These are phyloP conservation scores for Acomys russatus DNA, from an alignment of 2,797 vertebrate species.

Conservation along the genomic window DNA sequence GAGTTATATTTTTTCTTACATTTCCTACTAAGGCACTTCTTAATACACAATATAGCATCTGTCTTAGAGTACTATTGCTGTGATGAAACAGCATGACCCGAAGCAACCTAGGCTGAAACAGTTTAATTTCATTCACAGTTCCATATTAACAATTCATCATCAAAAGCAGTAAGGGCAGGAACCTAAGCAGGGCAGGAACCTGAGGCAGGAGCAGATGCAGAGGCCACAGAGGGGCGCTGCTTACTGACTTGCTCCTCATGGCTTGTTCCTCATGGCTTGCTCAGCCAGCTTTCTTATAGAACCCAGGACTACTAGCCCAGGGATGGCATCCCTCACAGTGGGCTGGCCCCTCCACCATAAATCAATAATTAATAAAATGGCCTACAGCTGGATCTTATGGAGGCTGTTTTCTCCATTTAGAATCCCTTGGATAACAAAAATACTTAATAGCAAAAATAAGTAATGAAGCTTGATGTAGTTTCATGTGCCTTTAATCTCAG, in stretches of 20 bases:
- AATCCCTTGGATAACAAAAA: background rate
- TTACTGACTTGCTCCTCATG: background rate
- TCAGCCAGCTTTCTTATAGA: background rate
- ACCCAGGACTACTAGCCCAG: background rate
- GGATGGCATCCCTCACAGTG: background rate
- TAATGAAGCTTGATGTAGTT: background rate
- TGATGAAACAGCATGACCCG: background rate
- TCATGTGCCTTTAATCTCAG: background rate
- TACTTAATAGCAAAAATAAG: slow-evolving; percentile 21
- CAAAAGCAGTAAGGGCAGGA: background rate
- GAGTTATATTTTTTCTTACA: background rate
- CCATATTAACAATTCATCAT: background rate
- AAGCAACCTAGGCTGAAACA: background rate
- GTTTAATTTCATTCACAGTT: background rate
- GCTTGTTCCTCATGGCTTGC: background rate
- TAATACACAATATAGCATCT: background rate
- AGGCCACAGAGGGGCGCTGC: background rate
- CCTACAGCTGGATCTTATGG: background rate
- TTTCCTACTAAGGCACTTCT: background rate
- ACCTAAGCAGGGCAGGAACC: background rate
- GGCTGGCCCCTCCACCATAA: background rate
- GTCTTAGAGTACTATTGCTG: background rate
- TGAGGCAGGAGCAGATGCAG: background rate
- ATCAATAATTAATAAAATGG: background rate
- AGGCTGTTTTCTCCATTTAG: background rate